These are phyloP conservation scores for Phanerotoma sp. DNA, from an alignment of 2,888 invertebrate genomes.

Conservation along the genomic window DNA sequence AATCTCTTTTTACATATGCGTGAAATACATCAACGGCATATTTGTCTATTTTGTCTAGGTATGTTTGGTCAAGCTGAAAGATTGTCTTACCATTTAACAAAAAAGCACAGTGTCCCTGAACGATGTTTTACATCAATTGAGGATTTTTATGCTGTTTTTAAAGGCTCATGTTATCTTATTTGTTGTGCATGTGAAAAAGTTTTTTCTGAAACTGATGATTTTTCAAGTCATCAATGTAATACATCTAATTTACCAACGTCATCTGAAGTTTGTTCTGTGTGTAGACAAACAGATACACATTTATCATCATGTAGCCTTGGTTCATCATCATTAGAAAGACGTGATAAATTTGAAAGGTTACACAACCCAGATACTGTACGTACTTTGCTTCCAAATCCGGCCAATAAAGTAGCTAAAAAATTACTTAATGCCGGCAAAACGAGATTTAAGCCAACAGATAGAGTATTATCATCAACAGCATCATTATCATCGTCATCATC, in stretches of 20 bases:
- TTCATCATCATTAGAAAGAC: background rate
- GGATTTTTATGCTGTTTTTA: constrained; percentile 68
- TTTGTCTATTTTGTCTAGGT: constrained; percentile 81
- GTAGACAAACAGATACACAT: constrained; percentile 46
- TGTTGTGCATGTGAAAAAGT: constrained; percentile 81
- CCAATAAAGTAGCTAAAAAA: constrained; percentile 7
- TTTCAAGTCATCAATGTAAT: constrained; percentile 71
- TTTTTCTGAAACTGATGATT: constrained; percentile 75
- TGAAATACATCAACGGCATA: constrained; percentile 77
- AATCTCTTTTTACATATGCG: constrained; percentile 83
- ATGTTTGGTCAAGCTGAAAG: constrained; percentile 81
- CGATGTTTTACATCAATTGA: constrained; percentile 68
- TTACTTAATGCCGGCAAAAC: background rate
- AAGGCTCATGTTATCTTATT: constrained; percentile 73
- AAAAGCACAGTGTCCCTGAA: constrained; percentile 77
- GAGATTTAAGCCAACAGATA: constrained; percentile 4
- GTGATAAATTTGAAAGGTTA: constrained; percentile 40
- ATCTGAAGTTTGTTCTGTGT: constrained; percentile 47
- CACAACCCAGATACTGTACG: constrained; percentile 24
- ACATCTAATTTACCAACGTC: constrained; percentile 21
- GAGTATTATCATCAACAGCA: constrained; percentile 10
- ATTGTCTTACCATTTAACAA: constrained; percentile 73
- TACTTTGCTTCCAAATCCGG: constrained; percentile 11
- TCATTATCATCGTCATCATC: no score
- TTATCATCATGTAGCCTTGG: constrained; percentile 44